Percentiles rank a stretch among this genome's conserved stretches.
These are phyloP conservation scores for Cygnus buccinator DNA, from an alignment of 2,113 vertebrate genomes.

Conservation along the genomic window DNA sequence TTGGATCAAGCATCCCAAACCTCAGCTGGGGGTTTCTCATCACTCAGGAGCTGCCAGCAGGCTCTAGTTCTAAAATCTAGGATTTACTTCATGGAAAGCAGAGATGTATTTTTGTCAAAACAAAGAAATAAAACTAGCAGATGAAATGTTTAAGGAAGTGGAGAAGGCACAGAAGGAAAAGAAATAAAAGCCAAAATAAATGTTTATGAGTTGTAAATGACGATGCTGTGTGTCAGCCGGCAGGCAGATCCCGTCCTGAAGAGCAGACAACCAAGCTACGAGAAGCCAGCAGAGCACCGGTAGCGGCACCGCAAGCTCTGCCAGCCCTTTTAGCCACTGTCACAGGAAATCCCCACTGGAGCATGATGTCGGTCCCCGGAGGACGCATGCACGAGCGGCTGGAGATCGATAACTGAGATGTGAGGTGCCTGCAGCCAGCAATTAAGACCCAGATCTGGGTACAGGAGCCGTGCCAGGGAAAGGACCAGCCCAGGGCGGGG, in stretches of 20 bases:
- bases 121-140: neutral
- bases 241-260: neutral
- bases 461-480: neutral
- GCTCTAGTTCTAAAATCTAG: neutral
- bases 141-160: neutral
- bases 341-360: neutral
- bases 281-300: neutral
- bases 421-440: neutral
- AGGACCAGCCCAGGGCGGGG: fast-evolving
- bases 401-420: neutral
- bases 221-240: neutral
- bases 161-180: neutral
- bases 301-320: fast-evolving
- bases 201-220: neutral
- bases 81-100: neutral
- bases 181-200: neutral
- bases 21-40: neutral
- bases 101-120: neutral
- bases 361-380: neutral
- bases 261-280: neutral
- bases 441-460: fast-evolving
- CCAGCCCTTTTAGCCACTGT: neutral
- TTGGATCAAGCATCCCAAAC: neutral
- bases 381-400: fast-evolving
- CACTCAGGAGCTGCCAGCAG: neutral